These are phyloP conservation scores for Gortyna flavago DNA, from an alignment of 2,888 invertebrate genomes.

Conservation along the genomic window DNA sequence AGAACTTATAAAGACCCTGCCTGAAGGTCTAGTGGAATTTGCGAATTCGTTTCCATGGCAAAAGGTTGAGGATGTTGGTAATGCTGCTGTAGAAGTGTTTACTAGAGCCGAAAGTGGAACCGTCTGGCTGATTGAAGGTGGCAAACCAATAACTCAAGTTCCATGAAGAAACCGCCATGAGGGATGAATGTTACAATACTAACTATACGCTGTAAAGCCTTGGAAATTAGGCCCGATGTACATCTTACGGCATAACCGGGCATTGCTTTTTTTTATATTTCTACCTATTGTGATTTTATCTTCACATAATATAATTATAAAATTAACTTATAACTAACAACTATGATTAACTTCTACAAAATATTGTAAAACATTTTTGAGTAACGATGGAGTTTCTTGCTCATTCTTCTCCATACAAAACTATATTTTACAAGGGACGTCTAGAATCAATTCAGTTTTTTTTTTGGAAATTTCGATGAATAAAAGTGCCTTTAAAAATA, in stretches of 20 bases:
- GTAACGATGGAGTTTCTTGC: too few relatives aligned
- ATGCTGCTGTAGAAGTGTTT: conserved; percentile 67
- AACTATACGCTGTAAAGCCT: neutral
- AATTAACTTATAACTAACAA: too few relatives aligned
- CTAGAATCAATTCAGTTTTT: too few relatives aligned
- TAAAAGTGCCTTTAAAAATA: too few relatives aligned
- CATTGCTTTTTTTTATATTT: too few relatives aligned
- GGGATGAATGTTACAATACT: neutral
- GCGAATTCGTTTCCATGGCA: conserved; percentile 68
- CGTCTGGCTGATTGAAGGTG: conserved; percentile 59
- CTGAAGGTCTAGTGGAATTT: conserved; percentile 18
- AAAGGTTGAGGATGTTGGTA: conserved; percentile 59
- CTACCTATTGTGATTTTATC: too few relatives aligned
- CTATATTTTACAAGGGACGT: too few relatives aligned
- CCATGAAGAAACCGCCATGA: neutral
- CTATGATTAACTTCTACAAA: too few relatives aligned
- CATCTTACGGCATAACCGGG: neutral
- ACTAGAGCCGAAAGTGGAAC: conserved; percentile 52
- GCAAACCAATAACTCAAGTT: conserved; percentile 33
- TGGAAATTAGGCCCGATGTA: neutral
- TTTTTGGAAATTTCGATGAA: too few relatives aligned
- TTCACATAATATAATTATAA: too few relatives aligned
- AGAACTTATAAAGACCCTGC: conserved; percentile 6
- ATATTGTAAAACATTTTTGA: too few relatives aligned
- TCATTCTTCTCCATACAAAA: too few relatives aligned